A percentile compares a stretch with the other conserved stretches of the same genome.
Evolutionary conservation across 1,140 invertebrate species (phyloP).

Genomic region (Anoplophora glabripennis): DNA sequence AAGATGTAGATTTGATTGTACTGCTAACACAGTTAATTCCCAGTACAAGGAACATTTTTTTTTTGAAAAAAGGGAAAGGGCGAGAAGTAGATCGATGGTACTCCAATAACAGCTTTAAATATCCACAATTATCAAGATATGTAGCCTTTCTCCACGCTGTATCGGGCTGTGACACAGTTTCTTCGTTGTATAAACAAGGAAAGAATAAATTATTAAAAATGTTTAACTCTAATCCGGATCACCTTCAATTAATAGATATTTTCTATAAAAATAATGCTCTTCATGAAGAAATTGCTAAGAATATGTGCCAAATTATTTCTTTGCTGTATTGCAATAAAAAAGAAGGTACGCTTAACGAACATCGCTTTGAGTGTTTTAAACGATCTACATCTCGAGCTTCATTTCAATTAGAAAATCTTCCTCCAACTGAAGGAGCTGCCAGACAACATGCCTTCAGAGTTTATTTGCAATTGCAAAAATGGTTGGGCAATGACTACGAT

Average conservation of each 20-base stretch:
- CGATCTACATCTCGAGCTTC: not conserved
- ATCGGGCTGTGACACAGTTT: conserved; percentile 7
- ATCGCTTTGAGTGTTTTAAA: not conserved
- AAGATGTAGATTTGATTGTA: no score
- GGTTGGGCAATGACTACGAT: not conserved
- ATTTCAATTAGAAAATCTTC: conserved; percentile 8
- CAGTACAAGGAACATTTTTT: not conserved
- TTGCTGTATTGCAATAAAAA: not conserved
- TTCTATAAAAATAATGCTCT: conserved; percentile 9
- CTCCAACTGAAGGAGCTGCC: conserved; percentile 8
- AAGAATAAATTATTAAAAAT: conserved; percentile 9
- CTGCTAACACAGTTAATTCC: not conserved
- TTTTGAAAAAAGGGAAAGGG: not conserved
- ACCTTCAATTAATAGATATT: not conserved
- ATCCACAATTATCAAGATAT: not conserved
- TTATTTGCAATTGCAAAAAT: conserved; percentile 5
- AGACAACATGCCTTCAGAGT: conserved; percentile 4
- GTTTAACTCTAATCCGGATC: not conserved
- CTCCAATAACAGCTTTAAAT: not conserved
- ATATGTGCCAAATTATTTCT: not conserved
- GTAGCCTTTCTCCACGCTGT: conserved; percentile 3
- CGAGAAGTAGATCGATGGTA: no score
- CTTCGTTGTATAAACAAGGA: conserved; percentile 8
- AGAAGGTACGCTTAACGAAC: conserved; percentile 5
- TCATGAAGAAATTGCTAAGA: conserved; percentile 3